Percentiles rank a stretch among this genome's conserved stretches.
These are phyloP conservation scores for Cacoxenus indagator DNA, from an alignment of 2,888 invertebrate genomes.

Conservation along the genomic window DNA sequence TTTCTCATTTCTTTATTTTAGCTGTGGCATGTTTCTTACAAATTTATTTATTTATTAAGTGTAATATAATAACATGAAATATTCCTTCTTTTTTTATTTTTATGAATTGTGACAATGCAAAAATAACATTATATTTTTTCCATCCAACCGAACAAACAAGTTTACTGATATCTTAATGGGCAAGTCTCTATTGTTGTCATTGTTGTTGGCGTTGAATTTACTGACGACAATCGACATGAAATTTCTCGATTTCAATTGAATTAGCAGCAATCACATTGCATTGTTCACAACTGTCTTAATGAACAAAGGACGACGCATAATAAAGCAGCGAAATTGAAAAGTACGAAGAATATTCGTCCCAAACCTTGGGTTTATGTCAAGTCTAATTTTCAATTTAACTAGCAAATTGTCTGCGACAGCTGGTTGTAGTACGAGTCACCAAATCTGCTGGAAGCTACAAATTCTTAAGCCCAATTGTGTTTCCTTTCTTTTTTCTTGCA, in stretches of 20 bases:
- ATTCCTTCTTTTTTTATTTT: no score
- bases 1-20: not conserved
- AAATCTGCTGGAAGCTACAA: not conserved
- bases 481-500: not conserved
- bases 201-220: no score
- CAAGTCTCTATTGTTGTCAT: not conserved
- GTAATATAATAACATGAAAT: constrained; percentile 15
- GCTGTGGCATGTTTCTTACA: constrained; percentile 11
- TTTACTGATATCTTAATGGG: not conserved
- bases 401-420: constrained; percentile 8
- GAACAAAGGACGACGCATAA: not conserved
- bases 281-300: not conserved
- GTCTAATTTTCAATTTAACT: constrained; percentile 9
- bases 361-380: constrained; percentile 9
- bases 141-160: not conserved
- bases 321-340: not conserved
- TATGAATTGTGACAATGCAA: constrained; percentile 4
- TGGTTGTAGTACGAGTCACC: not conserved
- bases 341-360: not conserved
- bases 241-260: constrained; percentile 10
- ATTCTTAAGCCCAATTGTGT: not conserved
- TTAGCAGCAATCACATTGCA: constrained; percentile 7
- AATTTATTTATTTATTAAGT: constrained; percentile 13
- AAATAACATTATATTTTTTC: constrained; percentile 4
- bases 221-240: not conserved